phyloP scores from a whole-genome alignment of 2,113 vertebrate species.

The Tupaia chinensis region DNA sequence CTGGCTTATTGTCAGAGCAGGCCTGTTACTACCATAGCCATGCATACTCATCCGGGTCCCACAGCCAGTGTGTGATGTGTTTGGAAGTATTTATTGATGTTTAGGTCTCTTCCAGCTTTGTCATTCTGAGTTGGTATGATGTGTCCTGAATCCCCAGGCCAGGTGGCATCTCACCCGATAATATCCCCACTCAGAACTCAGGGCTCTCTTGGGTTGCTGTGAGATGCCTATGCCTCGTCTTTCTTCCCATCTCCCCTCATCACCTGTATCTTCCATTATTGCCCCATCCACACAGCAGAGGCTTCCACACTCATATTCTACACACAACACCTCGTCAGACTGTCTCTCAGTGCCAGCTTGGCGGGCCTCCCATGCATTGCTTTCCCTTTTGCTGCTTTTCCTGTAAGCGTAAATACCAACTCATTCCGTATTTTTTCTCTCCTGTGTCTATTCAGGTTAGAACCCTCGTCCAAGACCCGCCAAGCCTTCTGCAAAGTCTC shows the following conservation, averaged over 20 bases:
- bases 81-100: neutral
- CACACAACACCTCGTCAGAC: accelerated
- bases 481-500: neutral
- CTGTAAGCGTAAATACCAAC: neutral
- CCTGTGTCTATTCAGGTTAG: neutral
- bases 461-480: neutral
- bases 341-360: neutral
- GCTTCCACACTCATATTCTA: accelerated
- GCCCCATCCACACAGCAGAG: accelerated
- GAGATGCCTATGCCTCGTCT: neutral
- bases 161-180: neutral
- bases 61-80: neutral
- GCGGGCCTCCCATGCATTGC: too few species aligned
- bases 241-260: neutral
- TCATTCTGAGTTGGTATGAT: neutral
- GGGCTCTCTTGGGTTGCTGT: neutral
- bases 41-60: neutral
- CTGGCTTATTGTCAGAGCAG: accelerated
- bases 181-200: neutral
- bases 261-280: accelerated
- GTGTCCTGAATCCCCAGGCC: neutral
- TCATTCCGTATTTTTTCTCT: neutral
- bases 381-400: neutral
- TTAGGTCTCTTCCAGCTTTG: accelerated
- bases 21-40: neutral